Conservation (phyloP, 1,140 invertebrate species). For the Psilanteris sp. region DNA sequence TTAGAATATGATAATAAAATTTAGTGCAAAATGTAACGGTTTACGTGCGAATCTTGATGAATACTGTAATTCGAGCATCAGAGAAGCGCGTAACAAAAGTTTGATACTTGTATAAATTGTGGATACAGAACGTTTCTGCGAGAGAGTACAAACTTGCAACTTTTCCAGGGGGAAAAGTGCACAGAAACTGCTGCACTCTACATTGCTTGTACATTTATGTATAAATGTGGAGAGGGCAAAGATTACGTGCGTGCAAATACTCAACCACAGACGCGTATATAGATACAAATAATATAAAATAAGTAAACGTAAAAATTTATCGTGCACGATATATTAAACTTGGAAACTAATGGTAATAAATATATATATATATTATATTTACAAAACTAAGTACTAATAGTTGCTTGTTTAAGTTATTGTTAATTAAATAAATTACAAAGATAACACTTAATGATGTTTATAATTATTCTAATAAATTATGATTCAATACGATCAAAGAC, state of each 20-base stretch:
- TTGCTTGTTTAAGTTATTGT: no score
- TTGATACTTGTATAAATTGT: constrained; percentile 72
- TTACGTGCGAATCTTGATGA: constrained; percentile 1
- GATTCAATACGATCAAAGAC: no score
- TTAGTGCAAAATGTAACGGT: no score
- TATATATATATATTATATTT: no score
- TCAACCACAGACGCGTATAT: constrained; percentile 19
- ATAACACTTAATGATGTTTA: no score
- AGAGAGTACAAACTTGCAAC: constrained; percentile 51
- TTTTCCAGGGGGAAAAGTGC: constrained; percentile 57
- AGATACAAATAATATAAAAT: constrained; percentile 48
- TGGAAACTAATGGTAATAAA: constrained; percentile 61
- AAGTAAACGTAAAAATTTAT: constrained; percentile 57
- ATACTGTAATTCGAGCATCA: constrained; percentile 17
- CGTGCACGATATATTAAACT: constrained; percentile 43
- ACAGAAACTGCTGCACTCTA: constrained; percentile 45
- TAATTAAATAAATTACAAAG: no score
- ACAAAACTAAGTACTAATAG: no score
- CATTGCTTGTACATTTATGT: constrained; percentile 35
- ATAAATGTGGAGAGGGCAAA: constrained; percentile 13
- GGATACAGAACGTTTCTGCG: constrained; percentile 61
- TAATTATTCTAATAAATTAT: no score
- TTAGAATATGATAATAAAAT: no score
- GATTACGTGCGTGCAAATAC: constrained; percentile 36
- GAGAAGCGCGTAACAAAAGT: constrained; percentile 65